phyloP scores from a whole-genome alignment of 2,113 vertebrate genomes.

The Sclerurus mexicanus region DNA sequence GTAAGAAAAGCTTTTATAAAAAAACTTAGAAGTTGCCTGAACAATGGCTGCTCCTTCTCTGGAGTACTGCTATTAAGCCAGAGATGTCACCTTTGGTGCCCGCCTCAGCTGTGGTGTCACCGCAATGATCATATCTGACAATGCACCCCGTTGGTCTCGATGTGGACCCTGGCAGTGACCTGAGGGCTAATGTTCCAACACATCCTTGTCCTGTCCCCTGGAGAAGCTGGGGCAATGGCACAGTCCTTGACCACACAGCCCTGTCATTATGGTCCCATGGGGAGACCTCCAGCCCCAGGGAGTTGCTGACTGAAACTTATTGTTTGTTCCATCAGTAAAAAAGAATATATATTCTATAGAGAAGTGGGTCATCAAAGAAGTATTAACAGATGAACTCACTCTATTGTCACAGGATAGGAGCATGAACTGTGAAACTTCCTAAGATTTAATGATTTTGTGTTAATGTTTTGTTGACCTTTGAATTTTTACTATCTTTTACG shows the following conservation, averaged over 20 bases:
- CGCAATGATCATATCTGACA: not conserved
- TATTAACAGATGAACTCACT: not conserved
- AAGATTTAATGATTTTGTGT: not conserved
- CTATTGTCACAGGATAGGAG: not conserved
- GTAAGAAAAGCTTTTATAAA: not conserved
- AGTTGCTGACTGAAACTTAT: not conserved
- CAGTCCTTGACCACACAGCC: fast-evolving
- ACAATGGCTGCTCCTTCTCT: not conserved
- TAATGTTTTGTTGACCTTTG: not conserved
- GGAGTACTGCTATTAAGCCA: not conserved
- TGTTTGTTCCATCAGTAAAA: not conserved
- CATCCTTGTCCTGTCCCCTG: not conserved
- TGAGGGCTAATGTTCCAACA: fast-evolving
- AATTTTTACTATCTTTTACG: not conserved
- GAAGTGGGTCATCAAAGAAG: not conserved
- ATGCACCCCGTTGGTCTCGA: not conserved
- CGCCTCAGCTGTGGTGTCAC: not conserved
- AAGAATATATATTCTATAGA: not conserved
- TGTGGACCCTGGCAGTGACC: not conserved
- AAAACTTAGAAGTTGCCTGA: not conserved
- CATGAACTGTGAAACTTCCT: not conserved
- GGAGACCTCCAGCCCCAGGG: not conserved
- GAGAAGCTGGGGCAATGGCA: no score
- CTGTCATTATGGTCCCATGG: fast-evolving
- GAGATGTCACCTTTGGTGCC: not conserved